Conservation (phyloP, 2,797 vertebrate genomes). For the Emys orbicularis region DNA sequence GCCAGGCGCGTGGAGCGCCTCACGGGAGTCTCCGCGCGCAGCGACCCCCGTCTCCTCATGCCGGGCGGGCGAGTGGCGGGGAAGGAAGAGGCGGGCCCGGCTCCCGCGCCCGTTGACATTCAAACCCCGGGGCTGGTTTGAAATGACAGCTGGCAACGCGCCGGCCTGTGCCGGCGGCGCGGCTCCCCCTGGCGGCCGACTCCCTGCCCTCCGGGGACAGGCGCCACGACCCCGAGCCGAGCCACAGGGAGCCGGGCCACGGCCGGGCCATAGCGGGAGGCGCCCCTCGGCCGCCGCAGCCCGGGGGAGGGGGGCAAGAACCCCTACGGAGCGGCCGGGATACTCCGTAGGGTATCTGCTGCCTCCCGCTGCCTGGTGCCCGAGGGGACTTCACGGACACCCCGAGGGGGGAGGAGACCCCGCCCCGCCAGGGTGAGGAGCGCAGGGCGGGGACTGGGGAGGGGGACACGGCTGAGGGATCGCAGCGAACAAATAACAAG, state of each 20-base stretch:
- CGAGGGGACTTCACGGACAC: no score
- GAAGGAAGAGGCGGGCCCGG: not conserved
- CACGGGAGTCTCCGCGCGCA: not conserved
- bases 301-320: not conserved
- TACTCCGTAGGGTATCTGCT: no score
- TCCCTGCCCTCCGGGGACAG: no score
- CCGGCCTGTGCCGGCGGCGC: not conserved
- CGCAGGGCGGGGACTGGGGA: no score
- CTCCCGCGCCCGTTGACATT: not conserved
- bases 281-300: not conserved
- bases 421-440: no score
- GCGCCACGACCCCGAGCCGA: no score
- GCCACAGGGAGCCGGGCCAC: no score
- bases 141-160: constrained; percentile 9
- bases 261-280: no score
- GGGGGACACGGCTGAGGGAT: no score
- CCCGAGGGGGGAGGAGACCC: no score
- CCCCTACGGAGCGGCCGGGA: not conserved
- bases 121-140: not conserved
- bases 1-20: not conserved
- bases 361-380: no score
- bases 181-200: not conserved
- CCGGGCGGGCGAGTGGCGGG: not conserved
- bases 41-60: not conserved
- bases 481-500: no score